Evolutionary conservation across 2,888 invertebrate genomes (phyloP), one percentile per base, ranked within the genome.

Genomic region (Agelastica alni): DNA sequence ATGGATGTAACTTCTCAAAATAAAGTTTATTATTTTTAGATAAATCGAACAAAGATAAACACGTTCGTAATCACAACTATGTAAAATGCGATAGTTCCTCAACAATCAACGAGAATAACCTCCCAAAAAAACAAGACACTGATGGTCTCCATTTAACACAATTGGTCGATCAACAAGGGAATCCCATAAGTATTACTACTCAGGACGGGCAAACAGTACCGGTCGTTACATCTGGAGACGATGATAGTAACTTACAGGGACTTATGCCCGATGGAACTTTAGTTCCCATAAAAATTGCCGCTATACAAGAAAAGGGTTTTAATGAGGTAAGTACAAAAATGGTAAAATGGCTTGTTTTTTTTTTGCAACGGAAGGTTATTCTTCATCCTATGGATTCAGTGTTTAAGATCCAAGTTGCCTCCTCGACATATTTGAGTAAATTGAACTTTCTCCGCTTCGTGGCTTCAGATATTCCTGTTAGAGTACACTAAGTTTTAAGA

Each of bases 81-180:
- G 18, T 14, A 13, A 36, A 20, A 34, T 7, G 16, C 13, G 16
- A 34, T 16, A 34, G 16, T 34, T 16, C 16, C 4, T n/a, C 9
- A 16, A 16, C 16, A 13, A 9, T 16, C 2, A 34, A 16, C 34
- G 16, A 34, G 3, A 34, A 37, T 18, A 7, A 20, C 5, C 5
- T 10, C 3, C 5, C 18, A 2, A 18, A 39, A 13, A 45, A 12
- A 3, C 17, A 53, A 14, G 14, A 16, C 20, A 1, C 42, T 3
- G 41, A 12, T 30, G n/a, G 26, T 7, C 54, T 70, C 30, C 64
- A 67, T 34, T 61, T 72, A 12, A 66, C 74, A 42, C 77, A 87
- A 81, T 82, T 88, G 55, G 83, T 85, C 0, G 87, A 87, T 70
- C 85, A 84, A 68, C 81, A 84, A 48, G 88, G 87, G 17, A 87